Percentiles rank a stretch among this genome's conserved stretches.
Conservation (phyloP, 2,888 invertebrate genomes). For the Limnephilus rhombicus region DNA sequence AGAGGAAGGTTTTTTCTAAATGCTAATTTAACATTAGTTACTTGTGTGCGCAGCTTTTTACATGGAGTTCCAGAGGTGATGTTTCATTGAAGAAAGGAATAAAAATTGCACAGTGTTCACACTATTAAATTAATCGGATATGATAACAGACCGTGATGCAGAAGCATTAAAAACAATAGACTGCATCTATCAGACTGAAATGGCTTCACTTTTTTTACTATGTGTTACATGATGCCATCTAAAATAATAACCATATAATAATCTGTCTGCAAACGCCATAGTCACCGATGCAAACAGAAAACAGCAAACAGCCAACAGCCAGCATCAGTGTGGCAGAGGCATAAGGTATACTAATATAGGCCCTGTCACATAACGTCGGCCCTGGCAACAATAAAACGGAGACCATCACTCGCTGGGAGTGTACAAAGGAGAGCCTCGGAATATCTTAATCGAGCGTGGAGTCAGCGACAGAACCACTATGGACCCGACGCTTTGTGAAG, state of each 20-base stretch:
- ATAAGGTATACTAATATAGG: background rate
- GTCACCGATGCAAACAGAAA: background rate
- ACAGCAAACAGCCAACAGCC: background rate
- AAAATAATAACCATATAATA: background rate
- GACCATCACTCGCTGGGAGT: conserved; percentile 23
- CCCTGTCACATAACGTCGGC: conserved; percentile 20
- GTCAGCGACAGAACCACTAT: conserved; percentile 48
- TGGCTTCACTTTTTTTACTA: too few species aligned
- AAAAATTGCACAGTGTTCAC: too few species aligned
- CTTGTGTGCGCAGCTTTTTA: background rate
- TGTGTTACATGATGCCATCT: background rate
- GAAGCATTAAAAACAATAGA: background rate
- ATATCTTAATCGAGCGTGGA: conserved; percentile 65
- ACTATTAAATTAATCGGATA: background rate
- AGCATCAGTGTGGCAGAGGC: background rate
- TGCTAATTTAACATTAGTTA: background rate
- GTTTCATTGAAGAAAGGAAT: too few species aligned
- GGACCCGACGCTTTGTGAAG: conserved; percentile 54
- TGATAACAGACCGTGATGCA: background rate
- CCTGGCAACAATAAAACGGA: conserved; percentile 36
- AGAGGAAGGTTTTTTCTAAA: background rate
- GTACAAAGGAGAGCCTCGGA: conserved; percentile 58
- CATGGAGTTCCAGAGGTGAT: background rate
- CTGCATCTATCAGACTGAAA: background rate
- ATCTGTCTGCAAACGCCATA: background rate